Base-by-base conservation (phyloP, 2,113 vertebrate species). In the Labrus mixtus region DNA sequence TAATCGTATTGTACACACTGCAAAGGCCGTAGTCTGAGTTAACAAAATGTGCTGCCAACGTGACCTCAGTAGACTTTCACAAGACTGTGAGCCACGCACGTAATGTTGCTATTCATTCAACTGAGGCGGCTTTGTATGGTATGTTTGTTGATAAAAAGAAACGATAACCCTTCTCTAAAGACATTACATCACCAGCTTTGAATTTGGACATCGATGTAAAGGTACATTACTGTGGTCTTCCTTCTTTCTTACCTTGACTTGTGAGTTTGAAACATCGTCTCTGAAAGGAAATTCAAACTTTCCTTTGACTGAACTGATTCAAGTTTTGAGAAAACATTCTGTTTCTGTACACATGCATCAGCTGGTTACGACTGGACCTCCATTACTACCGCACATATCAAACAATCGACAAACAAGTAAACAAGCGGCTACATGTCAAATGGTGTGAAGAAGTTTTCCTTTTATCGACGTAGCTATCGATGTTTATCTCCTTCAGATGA, bases 1-100 rank as follows among this genome's bases (percentile, higher is more conserved):
- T 76, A 84, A 86, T 78, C 55, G 55, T 39, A 33, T 77, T 43
- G 55, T 59, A 53, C 17, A 58, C 9, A 20, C 22, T 61, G 59
- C 33, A 61, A 53, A 20, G 72, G n/a, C 36, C 12, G 11, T 10
- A 58, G 69, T 69, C 53, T 69, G 68, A 70, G 66, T 75, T 63
- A 58, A 71, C 43, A 45, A 74, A 76, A 79, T 59, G 66, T 82
- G 58, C 71, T 37, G 76, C 83, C 72, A 57, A 22, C 72, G 20
- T 69, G 63, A 51, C 68, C 54, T 73, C 37, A 46, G 29, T 20
- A 33, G 19, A 22, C 67, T 45, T 25, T 65, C 25, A 55, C 36
- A 12, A 45, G 6, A 2, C 0, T 55, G 19, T 4, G 2, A 39
- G 62, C 57, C 39, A 50, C 2, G 1, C 29, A 41, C 3, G 1